Percentiles rank a stretch among this genome's conserved stretches.
Conservation (phyloP, 2,888 invertebrate species). For the Orthonevra nobilis region DNA sequence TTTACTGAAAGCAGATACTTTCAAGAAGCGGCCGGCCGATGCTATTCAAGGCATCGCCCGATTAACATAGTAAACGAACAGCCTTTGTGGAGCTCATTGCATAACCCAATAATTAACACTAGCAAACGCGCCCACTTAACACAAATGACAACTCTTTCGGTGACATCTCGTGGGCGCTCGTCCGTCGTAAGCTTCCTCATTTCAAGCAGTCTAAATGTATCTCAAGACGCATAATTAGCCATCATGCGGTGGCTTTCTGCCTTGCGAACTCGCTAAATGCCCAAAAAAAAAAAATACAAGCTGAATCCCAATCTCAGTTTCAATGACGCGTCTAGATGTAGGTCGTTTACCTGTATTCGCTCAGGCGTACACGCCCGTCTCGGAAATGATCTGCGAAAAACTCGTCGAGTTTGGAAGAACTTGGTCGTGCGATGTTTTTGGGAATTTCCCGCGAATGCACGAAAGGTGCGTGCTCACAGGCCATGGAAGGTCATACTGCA, state of each 20-base stretch:
- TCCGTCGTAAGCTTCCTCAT: constrained; percentile 28
- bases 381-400: constrained; percentile 34
- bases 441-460: constrained; percentile 4
- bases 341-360: constrained; percentile 39
- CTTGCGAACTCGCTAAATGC: constrained; percentile 3
- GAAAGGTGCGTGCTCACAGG: constrained; percentile 31
- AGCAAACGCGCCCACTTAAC: neutral
- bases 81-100: neutral
- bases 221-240: constrained; percentile 7
- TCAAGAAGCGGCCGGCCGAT: no score
- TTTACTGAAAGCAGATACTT: constrained; percentile 14
- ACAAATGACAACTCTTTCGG: neutral
- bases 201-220: constrained; percentile 5
- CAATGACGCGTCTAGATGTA: constrained; percentile 31
- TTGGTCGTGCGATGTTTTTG: constrained; percentile 7
- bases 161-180: neutral
- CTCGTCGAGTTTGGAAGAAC: constrained; percentile 10
- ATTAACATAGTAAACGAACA: neutral
- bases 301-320: constrained; percentile 35
- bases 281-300: constrained; percentile 4
- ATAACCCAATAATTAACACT: neutral
- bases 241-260: neutral
- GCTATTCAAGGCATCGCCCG: neutral
- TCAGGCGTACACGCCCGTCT: constrained; percentile 33
- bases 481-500: constrained; percentile 9